These are phyloP conservation scores for Galeopterus variegatus DNA, from an alignment of 2,113 vertebrate species.

Conservation along the genomic window DNA sequence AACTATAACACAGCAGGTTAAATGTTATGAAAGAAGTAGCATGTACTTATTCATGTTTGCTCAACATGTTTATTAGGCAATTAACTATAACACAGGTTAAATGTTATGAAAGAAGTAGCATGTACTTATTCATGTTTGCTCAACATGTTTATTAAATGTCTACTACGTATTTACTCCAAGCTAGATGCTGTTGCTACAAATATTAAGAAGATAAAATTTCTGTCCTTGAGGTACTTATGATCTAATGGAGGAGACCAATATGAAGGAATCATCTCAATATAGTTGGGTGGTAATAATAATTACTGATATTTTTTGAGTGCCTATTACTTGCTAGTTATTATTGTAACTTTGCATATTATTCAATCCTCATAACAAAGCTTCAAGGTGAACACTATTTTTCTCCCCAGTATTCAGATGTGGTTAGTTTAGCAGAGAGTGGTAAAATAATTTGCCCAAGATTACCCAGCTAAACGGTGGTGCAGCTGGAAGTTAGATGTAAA, in stretches of 20 bases:
- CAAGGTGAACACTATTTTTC: not conserved
- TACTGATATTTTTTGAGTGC: not conserved
- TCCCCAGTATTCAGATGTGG: not conserved
- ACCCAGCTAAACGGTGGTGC: not conserved
- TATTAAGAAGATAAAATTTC: not conserved
- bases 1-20: not conserved
- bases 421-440: not conserved
- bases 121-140: not conserved
- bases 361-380: not conserved
- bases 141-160: not conserved
- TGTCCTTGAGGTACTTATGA: not conserved
- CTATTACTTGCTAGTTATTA: not conserved
- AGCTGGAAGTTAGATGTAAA: not conserved
- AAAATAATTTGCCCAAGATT: not conserved
- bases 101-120: not conserved
- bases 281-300: not conserved
- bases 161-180: not conserved
- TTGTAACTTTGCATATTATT: conserved; percentile 16
- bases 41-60: not conserved
- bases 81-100: not conserved
- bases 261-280: not conserved
- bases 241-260: not conserved
- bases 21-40: not conserved
- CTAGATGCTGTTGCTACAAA: not conserved
- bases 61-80: too few relatives aligned